phyloP scores from a whole-genome alignment of 2,113 vertebrate genomes.

The Ascaphus truei region DNA sequence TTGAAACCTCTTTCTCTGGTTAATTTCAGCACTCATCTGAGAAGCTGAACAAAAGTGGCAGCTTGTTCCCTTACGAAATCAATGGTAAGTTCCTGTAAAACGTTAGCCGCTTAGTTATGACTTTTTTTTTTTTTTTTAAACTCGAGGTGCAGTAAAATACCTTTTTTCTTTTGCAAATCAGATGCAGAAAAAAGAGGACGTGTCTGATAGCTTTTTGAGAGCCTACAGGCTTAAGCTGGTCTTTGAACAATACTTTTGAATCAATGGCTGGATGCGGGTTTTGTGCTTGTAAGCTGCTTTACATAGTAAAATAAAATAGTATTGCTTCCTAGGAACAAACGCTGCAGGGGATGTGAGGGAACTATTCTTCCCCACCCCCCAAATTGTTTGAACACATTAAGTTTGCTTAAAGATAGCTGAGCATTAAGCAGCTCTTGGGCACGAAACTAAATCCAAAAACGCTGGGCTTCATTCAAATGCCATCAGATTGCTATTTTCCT shows the following conservation, averaged over 20 bases:
- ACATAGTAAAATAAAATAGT: slow-evolving; percentile 49
- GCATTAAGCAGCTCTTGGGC: too few species aligned
- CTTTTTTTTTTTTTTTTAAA: slow-evolving; percentile 5
- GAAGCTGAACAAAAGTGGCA: slow-evolving; percentile 59
- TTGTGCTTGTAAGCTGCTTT: slow-evolving; percentile 52
- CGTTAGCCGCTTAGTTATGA: slow-evolving; percentile 24
- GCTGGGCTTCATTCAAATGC: too few species aligned
- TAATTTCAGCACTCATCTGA: slow-evolving; percentile 65
- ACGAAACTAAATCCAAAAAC: too few species aligned
- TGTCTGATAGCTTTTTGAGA: slow-evolving; percentile 43
- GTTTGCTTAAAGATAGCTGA: too few species aligned
- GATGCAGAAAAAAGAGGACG: slow-evolving; percentile 45
- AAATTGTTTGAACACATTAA: too few species aligned
- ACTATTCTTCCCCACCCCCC: neutral
- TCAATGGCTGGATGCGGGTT: slow-evolving; percentile 40
- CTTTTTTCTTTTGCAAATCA: slow-evolving; percentile 59
- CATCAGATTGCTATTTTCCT: too few species aligned
- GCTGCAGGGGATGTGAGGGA: neutral
- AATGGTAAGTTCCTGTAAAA: slow-evolving; percentile 59
- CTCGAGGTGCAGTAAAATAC: slow-evolving; percentile 40
- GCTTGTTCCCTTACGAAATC: slow-evolving; percentile 62
- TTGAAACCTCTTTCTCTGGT: slow-evolving; percentile 46
- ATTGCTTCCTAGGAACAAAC: slow-evolving; percentile 24
- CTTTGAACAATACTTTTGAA: slow-evolving; percentile 32
- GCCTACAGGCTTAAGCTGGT: slow-evolving; percentile 46